Evolutionary conservation across 2,797 vertebrate species (phyloP), one percentile per base, ranked within the genome.

Genomic region (Lepidocolaptes lacrymiger): DNA sequence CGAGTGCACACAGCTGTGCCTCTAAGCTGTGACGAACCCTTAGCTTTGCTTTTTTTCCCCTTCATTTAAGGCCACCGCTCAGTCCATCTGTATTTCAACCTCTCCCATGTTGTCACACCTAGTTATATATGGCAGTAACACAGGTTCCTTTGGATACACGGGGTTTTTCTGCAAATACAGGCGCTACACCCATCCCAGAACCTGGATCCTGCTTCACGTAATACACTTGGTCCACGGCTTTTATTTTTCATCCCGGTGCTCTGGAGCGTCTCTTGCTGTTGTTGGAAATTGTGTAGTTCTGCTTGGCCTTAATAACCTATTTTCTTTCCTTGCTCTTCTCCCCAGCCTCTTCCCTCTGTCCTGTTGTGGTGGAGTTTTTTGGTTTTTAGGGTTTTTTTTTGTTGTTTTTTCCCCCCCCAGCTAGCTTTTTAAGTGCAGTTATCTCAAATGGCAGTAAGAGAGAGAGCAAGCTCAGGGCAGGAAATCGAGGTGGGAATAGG

Each of bases 21-120:
- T 88, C 74, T 30, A 20, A 90, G 64, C 89, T 87, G 82, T 69
- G 89, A 92, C 80, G 91, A 87, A 82, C 85, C 77, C 77, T 95
- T 54, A 46, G 77, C 91, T 91, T 90, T 78, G 92, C 88, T 80
- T 81, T 85, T 85, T 58, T 14, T 17, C 32, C 58, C 54, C 61
- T 80, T 78, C 66, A 3, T 72, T 93, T 74, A 88, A 91, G 89
- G 74, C 89, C 83, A 79, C 92, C 0, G 0, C 82, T 77, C 4
- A 51, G 85, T 87, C 88, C 64, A 5, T 67, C 16, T 2, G 7
- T 71, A 49, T 90, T 88, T 72, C 83, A 86, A 4, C 73, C 83
- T 90, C 83, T 92, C 80, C 52, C 0, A 17, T 4, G 36, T 37
- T 81, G 89, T 94, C 82, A 80, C 89, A 78, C 64, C 77, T 81